A percentile compares a stretch with the other conserved stretches of the same genome.
phyloP scores from a whole-genome alignment of 2,888 invertebrate species.

The Erebia ligea region DNA sequence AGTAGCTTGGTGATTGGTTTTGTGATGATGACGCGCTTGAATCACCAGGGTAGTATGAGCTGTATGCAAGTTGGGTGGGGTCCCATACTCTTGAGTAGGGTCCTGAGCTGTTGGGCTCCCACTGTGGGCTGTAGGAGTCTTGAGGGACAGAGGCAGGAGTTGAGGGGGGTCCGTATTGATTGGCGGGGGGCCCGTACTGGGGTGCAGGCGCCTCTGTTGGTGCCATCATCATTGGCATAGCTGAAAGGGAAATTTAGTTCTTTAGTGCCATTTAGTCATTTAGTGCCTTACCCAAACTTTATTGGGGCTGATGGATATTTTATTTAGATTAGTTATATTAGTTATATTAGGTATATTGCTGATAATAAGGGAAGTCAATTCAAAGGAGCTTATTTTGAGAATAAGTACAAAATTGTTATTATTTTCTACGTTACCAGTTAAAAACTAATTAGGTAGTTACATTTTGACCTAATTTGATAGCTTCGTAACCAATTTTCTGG shows the following conservation, averaged over 20 bases:
- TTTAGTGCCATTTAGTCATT: too few species aligned
- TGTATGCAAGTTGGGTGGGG: constrained; percentile 87
- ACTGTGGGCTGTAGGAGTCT: constrained; percentile 88
- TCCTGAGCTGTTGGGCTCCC: constrained; percentile 88
- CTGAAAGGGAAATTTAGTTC: constrained; percentile 56
- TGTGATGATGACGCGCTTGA: constrained; percentile 82
- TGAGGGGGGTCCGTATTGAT: constrained; percentile 76
- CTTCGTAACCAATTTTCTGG: background rate
- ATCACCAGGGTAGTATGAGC: constrained; percentile 87
- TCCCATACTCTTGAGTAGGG: constrained; percentile 92
- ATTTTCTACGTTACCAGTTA: too few species aligned
- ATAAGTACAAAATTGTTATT: too few species aligned
- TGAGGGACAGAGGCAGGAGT: constrained; percentile 83
- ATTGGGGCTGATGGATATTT: background rate
- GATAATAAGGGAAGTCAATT: too few species aligned
- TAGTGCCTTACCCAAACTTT: background rate
- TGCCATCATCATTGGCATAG: constrained; percentile 89
- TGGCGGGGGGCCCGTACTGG: constrained; percentile 87
- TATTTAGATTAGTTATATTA: too few species aligned
- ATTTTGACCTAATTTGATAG: background rate
- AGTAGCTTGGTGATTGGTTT: constrained; percentile 79
- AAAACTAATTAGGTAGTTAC: too few species aligned
- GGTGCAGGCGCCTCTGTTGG: constrained; percentile 84
- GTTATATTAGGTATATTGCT: too few species aligned
- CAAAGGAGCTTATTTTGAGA: too few species aligned